phyloP scores from a whole-genome alignment of 2,888 invertebrate genomes.

The Apamea sordens region DNA sequence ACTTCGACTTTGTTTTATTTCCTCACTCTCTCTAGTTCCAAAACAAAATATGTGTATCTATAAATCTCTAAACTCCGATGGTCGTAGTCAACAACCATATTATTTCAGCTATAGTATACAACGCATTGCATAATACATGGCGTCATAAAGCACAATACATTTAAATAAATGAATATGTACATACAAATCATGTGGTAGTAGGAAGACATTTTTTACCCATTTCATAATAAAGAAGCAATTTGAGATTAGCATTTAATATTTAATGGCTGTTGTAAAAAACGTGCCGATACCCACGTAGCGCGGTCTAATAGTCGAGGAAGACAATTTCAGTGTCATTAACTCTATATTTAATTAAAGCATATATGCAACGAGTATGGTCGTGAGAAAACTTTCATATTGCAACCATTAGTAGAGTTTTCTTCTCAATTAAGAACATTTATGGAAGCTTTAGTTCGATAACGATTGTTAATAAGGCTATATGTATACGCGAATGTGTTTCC shows the following conservation, averaged over 20 bases:
- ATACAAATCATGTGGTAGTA: slow-evolving; percentile 47
- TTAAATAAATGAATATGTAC: slow-evolving; percentile 61
- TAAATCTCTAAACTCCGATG: slow-evolving; percentile 13
- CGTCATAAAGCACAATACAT: slow-evolving; percentile 55
- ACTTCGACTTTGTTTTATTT: background rate
- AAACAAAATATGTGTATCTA: slow-evolving; percentile 5
- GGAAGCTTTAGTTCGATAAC: slow-evolving; percentile 22
- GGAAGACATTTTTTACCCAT: slow-evolving; percentile 53
- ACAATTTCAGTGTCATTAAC: slow-evolving; percentile 59
- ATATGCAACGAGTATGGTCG: slow-evolving; percentile 51
- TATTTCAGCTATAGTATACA: slow-evolving; percentile 44
- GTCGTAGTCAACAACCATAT: slow-evolving; percentile 20
- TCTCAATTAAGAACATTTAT: slow-evolving; percentile 31
- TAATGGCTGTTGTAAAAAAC: slow-evolving; percentile 57
- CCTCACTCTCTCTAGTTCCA: background rate
- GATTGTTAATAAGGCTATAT: slow-evolving; percentile 36
- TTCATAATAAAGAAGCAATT: slow-evolving; percentile 60
- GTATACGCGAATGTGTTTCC: slow-evolving; percentile 7
- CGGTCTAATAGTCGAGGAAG: slow-evolving; percentile 58
- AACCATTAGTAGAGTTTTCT: slow-evolving; percentile 51
- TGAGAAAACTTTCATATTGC: slow-evolving; percentile 71
- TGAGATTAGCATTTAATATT: slow-evolving; percentile 64
- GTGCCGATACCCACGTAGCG: slow-evolving; percentile 34
- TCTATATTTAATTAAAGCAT: slow-evolving; percentile 66
- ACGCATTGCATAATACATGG: slow-evolving; percentile 45